Conservation (phyloP, 2,888 invertebrate species). For the Diogma glabrata region DNA sequence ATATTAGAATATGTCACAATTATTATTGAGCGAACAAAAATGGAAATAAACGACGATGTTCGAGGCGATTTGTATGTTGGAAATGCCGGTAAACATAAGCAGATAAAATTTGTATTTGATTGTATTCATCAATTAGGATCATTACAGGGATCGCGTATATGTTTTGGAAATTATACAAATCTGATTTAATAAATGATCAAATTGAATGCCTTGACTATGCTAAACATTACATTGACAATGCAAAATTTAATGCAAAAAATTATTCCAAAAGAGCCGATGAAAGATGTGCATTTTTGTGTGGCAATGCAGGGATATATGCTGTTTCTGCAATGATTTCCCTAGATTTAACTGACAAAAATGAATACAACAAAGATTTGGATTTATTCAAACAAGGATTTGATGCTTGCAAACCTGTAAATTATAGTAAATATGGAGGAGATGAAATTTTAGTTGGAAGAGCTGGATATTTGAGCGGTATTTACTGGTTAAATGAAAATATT, state of each 20-base stretch:
- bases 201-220: conserved; percentile 47
- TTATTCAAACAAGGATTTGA: conserved; percentile 32
- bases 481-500: conserved; percentile 49
- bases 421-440: conserved; percentile 59
- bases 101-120: not conserved
- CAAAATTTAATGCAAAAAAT: conserved; percentile 42
- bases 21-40: conserved; percentile 1
- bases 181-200: conserved; percentile 33
- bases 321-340: conserved; percentile 51
- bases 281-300: conserved; percentile 61
- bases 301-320: conserved; percentile 66
- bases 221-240: conserved; percentile 48
- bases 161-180: conserved; percentile 56
- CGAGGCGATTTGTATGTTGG: conserved; percentile 35
- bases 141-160: conserved; percentile 56
- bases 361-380: conserved; percentile 32
- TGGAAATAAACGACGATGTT: conserved; percentile 1
- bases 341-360: conserved; percentile 35
- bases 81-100: conserved; percentile 27
- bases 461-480: conserved; percentile 65
- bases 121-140: not conserved
- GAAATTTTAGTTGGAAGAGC: conserved; percentile 78
- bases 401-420: conserved; percentile 41
- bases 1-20: not conserved
- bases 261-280: conserved; percentile 41